Percentiles rank a stretch among this genome's conserved stretches.
Evolutionary conservation across 2,113 vertebrate genomes (phyloP).

Genomic region (Aspiorhynchus laticeps): DNA sequence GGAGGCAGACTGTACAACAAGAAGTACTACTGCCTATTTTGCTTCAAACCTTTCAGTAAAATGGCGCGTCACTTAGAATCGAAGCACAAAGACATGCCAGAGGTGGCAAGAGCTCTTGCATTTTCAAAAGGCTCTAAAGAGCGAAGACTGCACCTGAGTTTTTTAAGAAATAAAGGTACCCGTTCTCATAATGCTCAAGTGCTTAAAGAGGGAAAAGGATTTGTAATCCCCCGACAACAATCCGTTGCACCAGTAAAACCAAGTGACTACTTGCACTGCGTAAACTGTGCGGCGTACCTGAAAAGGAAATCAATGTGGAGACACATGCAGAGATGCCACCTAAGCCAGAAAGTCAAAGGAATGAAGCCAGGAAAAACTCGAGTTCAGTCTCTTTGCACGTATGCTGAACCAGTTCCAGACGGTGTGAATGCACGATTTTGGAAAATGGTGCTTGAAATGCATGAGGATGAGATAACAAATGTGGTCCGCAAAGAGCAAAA

Average conservation of each 20-base stretch:
- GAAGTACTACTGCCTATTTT: background rate
- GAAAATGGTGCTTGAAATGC: constrained; percentile 41
- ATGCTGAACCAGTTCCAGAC: constrained; percentile 41
- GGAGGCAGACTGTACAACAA: constrained; percentile 25
- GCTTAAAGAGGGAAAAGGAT: constrained; percentile 36
- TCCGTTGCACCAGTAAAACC: background rate
- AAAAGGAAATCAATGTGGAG: constrained; percentile 34
- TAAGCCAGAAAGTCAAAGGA: constrained; percentile 33
- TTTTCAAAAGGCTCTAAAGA: constrained; percentile 46
- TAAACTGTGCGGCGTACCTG: background rate
- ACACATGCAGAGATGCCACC: constrained; percentile 37
- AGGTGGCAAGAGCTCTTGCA: constrained; percentile 17
- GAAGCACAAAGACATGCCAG: constrained; percentile 36
- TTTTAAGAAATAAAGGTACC: constrained; percentile 31
- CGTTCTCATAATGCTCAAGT: constrained; percentile 39
- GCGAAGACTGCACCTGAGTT: constrained; percentile 23
- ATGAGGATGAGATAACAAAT: constrained; percentile 45
- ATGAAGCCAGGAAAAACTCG: constrained; percentile 41
- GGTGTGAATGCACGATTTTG: constrained; percentile 34
- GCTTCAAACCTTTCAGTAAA: constrained; percentile 26
- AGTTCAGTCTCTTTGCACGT: constrained; percentile 46
- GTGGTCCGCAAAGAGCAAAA: constrained; percentile 47
- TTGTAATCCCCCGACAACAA: constrained; percentile 33
- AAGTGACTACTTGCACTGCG: background rate
- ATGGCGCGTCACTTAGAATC: constrained; percentile 24